Conservation (phyloP, 1,140 invertebrate genomes). For the Oncopodura yosiiana region DNA sequence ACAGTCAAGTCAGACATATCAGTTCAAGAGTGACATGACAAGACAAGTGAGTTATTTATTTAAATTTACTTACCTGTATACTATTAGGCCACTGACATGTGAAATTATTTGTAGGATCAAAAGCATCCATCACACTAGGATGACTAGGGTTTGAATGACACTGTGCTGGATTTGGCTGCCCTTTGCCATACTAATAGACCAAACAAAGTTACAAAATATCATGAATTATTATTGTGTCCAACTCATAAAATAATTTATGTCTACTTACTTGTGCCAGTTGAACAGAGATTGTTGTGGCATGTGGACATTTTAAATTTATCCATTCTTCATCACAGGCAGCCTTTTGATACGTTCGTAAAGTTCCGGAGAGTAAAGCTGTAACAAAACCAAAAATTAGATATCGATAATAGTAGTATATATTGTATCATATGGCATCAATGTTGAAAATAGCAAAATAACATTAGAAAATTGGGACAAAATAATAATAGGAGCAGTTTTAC, state of each 20-base stretch:
- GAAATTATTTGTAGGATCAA: constrained; percentile 29
- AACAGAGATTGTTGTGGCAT: constrained; percentile 75
- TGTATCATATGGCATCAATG: too few relatives aligned
- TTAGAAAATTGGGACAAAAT: too few relatives aligned
- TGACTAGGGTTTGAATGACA: constrained; percentile 40
- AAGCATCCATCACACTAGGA: constrained; percentile 36
- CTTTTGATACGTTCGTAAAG: constrained; percentile 74
- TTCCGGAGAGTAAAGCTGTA: constrained; percentile 73
- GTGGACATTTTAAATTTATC: constrained; percentile 70
- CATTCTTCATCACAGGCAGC: constrained; percentile 76
- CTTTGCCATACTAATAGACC: constrained; percentile 49
- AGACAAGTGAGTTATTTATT: too few relatives aligned
- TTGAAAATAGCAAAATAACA: too few relatives aligned
- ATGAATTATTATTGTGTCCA: too few relatives aligned
- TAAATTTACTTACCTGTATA: constrained; percentile 50
- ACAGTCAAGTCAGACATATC: too few relatives aligned
- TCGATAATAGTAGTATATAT: too few relatives aligned
- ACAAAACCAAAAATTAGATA: too few relatives aligned
- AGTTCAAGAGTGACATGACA: too few relatives aligned
- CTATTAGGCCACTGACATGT: constrained; percentile 47
- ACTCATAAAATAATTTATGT: too few relatives aligned
- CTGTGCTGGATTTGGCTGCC: constrained; percentile 40
- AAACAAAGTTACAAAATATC: too few relatives aligned
- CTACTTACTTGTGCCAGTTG: constrained; percentile 71
- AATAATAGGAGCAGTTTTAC: too few relatives aligned